Percentiles rank a stretch among this genome's conserved stretches.
These are phyloP conservation scores for Cossypha dichroa DNA, from an alignment of 2,797 vertebrate genomes.

Conservation along the genomic window DNA sequence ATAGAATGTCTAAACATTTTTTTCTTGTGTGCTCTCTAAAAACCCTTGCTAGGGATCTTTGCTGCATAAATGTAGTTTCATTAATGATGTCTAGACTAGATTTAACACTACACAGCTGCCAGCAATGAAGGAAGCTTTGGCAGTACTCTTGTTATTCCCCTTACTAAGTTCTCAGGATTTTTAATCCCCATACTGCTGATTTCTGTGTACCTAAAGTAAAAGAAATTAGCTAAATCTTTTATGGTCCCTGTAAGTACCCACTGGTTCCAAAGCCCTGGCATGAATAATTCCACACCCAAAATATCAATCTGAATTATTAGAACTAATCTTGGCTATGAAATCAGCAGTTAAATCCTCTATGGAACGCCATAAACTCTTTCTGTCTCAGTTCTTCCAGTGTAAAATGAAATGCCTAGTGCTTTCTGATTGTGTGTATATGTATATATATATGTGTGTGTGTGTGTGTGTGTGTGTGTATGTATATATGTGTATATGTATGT, in stretches of 20 bases:
- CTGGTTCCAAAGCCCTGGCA: neutral
- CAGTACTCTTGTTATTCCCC: neutral
- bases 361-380: neutral
- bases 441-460: too few species aligned
- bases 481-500: neutral
- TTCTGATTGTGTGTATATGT: neutral
- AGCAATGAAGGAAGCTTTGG: neutral
- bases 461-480: accelerated
- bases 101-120: neutral
- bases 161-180: neutral
- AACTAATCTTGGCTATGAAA: neutral
- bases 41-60: neutral
- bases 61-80: neutral
- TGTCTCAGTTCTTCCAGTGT: neutral
- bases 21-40: neutral
- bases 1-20: neutral
- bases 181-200: neutral
- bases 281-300: neutral
- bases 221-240: neutral
- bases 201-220: neutral
- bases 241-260: neutral
- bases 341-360: neutral
- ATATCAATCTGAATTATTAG: neutral
- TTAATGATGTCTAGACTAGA: neutral
- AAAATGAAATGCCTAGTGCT: neutral